Evolutionary conservation across 1,140 invertebrate species (phyloP).

Genomic region (Pollicipes pollicipes): DNA sequence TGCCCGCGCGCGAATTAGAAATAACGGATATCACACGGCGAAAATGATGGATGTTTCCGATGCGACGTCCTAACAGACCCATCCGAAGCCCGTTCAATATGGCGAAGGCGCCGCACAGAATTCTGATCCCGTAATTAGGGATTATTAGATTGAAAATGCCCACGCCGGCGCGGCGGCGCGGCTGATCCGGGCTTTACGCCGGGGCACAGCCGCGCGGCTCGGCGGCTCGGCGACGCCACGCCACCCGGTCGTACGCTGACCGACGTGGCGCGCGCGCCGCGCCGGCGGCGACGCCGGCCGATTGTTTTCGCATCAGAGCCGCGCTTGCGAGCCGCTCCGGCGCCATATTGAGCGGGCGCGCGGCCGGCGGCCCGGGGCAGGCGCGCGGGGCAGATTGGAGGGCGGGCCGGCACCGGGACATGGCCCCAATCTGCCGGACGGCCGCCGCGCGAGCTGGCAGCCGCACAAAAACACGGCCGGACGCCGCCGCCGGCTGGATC

Average conservation of each 20-base stretch:
- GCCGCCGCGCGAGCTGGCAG: too few relatives aligned
- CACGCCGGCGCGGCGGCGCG: too few relatives aligned
- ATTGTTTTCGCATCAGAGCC: background rate
- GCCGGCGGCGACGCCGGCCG: too few relatives aligned
- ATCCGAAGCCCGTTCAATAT: background rate
- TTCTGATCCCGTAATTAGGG: background rate
- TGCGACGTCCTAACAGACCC: background rate
- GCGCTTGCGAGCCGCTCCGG: background rate
- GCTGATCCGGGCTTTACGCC: too few relatives aligned
- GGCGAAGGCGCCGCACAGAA: background rate
- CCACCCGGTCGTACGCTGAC: too few relatives aligned
- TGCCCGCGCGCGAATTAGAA: background rate
- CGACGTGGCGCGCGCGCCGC: too few relatives aligned
- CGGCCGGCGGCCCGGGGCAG: too few relatives aligned
- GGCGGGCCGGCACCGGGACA: background rate
- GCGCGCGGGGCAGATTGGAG: background rate
- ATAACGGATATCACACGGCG: background rate
- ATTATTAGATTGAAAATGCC: background rate
- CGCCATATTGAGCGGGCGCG: background rate
- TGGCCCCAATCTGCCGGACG: background rate
- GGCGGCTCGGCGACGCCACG: too few relatives aligned
- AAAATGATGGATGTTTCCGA: background rate
- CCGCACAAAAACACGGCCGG: background rate
- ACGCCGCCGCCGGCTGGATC: too few relatives aligned
- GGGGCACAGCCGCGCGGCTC: too few relatives aligned